A percentile compares a stretch with the other conserved stretches of the same genome.
Conservation (phyloP, 2,888 invertebrate species). For the Agrochola circellaris region DNA sequence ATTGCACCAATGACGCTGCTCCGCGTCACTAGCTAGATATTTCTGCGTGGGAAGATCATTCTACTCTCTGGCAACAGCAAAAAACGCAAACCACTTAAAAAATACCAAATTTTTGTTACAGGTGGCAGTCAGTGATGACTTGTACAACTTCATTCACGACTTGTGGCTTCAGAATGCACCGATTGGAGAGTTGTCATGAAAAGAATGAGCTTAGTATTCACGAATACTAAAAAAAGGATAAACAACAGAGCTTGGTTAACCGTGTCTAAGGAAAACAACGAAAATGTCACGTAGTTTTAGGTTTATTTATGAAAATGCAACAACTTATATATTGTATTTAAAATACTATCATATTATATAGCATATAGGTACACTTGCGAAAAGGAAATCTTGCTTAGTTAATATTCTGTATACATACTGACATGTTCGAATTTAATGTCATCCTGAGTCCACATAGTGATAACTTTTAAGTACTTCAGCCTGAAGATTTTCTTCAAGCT, state of each 20-base stretch:
- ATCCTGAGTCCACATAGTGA: neutral
- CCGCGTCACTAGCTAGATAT: conserved; percentile 13
- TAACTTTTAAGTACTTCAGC: neutral
- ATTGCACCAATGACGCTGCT: neutral
- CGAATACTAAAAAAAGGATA: conserved; percentile 38
- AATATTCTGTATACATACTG: neutral
- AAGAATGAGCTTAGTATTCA: conserved; percentile 44
- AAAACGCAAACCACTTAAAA: neutral
- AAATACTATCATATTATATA: conserved; percentile 23
- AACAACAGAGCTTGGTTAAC: conserved; percentile 41
- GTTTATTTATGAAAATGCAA: conserved; percentile 44
- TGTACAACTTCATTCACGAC: conserved; percentile 98
- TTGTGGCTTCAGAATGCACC: conserved; percentile 99
- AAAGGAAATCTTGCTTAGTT: conserved; percentile 31
- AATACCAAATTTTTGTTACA: conserved; percentile 76
- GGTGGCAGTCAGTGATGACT: conserved; percentile 97
- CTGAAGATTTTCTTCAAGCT: neutral
- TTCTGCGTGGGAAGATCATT: conserved; percentile 10
- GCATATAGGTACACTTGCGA: conserved; percentile 21
- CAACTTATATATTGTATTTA: conserved; percentile 27
- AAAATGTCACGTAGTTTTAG: conserved; percentile 31
- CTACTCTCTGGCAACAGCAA: neutral
- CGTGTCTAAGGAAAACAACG: conserved; percentile 48
- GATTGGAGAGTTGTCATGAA: conserved; percentile 98
- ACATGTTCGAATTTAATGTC: conserved; percentile 5